Base-by-base conservation (phyloP, 2,797 vertebrate genomes). In the Dallia pectoralis region DNA sequence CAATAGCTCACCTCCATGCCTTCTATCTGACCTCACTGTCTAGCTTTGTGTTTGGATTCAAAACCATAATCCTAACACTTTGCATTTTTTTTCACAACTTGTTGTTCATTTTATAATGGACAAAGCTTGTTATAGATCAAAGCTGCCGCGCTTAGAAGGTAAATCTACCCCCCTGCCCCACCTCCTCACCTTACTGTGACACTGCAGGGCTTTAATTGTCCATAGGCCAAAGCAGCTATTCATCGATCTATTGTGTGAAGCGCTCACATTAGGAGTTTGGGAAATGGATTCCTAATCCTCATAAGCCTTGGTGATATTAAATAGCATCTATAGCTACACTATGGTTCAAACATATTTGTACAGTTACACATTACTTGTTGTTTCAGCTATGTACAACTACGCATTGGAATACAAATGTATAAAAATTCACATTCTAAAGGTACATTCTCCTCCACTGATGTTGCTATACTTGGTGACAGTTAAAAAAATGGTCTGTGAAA, bases 1-100 rank as follows among this genome's bases (percentile, higher is more conserved):
- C 72, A 68, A 30, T n/a, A 73, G 72, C 19, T 69, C 51, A 69
- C 75, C 69, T 48, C 71, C 53, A 56, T n/a, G 53, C 14, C 36
- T 22, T 74, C 70, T 48, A 47, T 18, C 68, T 2, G 8, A 19
- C n/a, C 63, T 30, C 63, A 51, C 67, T 51, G 19, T n/a, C 33
- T 70, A 40, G 30, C 49, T 70, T 36, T 22, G 30, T 15, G 30
- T 70, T 49, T 33, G 19, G n/a, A 70, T 27, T 69, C 9, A 49
- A 51, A 29, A 19, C 30, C 30, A 64, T 64, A 19, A 30, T 64
- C 62, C 62, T 64, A 64, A 64, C 62, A 30, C 29, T 29, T 32
- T 1, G 3, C 27, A 18, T 29, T 25, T 14, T 32, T 63, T 29
- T 27, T n/a, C n/a, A n/a, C n/a, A 59, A 59, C 9, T 59, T 56